Conservation (phyloP, 92 coral and sea anemone genomes). For the Porites cylindrica region DNA sequence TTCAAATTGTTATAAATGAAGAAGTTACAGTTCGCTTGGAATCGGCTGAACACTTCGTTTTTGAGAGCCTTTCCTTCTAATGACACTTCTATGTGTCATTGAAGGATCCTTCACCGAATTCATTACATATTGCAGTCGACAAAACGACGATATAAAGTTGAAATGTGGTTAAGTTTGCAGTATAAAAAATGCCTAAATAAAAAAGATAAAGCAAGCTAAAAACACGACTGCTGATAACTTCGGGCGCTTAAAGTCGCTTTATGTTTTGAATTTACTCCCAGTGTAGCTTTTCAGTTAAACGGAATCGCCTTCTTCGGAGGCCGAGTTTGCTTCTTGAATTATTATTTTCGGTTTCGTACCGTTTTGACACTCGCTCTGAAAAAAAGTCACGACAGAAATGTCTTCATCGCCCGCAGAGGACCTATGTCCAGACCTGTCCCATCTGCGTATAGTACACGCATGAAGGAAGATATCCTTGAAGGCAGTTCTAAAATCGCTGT, state of each 20-base stretch:
- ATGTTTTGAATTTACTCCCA: background rate
- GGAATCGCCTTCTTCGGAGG: constrained; percentile 30
- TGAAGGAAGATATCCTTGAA: constrained; percentile 84
- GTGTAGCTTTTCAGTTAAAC: background rate
- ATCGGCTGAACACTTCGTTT: background rate
- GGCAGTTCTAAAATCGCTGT: constrained; percentile 90
- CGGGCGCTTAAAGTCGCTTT: too few species aligned
- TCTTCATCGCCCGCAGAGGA: constrained; percentile 49
- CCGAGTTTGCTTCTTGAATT: constrained; percentile 79
- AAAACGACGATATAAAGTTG: constrained; percentile 2
- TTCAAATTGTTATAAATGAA: background rate
- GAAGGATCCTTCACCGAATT: background rate
- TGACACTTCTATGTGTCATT: constrained; percentile 11
- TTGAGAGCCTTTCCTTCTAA: constrained; percentile 4
- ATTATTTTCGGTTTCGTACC: constrained; percentile 77
- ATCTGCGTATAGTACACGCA: constrained; percentile 36
- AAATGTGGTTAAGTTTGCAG: background rate
- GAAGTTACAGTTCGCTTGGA: background rate
- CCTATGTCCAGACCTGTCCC: constrained; percentile 17
- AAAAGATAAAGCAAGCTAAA: background rate
- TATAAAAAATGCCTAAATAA: background rate
- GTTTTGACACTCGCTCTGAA: constrained; percentile 36
- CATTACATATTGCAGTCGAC: background rate
- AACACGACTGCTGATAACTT: background rate
- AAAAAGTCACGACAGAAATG: constrained; percentile 39